phyloP scores from a whole-genome alignment of 2,113 vertebrate genomes.

The Vicugna pacos region DNA sequence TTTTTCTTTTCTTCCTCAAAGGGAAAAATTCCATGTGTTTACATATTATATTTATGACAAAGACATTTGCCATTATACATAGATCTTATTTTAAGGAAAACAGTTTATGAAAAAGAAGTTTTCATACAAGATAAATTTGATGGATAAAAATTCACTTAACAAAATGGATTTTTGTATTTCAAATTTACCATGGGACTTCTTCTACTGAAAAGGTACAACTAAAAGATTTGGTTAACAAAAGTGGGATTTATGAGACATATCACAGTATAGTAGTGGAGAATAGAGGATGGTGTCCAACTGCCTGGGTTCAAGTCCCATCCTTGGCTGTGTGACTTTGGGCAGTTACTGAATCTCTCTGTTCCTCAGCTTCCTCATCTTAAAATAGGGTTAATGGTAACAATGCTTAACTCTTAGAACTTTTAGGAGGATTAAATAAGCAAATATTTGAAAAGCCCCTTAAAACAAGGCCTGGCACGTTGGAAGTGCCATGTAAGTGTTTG shows the following conservation, averaged over 20 bases:
- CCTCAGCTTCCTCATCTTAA: neutral
- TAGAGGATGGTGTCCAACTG: accelerated
- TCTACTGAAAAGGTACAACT: neutral
- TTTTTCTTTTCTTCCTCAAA: neutral
- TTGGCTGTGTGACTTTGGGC: too few relatives aligned
- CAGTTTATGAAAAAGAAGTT: conserved; percentile 12
- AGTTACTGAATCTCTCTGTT: neutral
- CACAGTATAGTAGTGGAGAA: too few relatives aligned
- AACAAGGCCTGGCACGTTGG: neutral
- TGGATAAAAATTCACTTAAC: conserved; percentile 48
- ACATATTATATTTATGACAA: conserved; percentile 9
- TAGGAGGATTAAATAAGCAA: conserved; percentile 9
- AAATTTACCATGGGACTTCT: conserved; percentile 3
- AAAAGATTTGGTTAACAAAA: conserved; percentile 15
- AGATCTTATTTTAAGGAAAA: conserved; percentile 50
- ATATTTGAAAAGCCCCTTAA: conserved; percentile 19
- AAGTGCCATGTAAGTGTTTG: neutral
- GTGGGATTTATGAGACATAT: neutral
- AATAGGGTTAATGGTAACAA: neutral
- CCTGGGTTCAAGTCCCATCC: neutral
- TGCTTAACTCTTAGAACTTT: neutral
- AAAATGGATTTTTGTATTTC: conserved; percentile 40
- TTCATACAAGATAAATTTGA: conserved; percentile 43
- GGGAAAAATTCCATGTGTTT: conserved; percentile 11
- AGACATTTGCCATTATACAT: conserved; percentile 20